Conservation (phyloP, 2,888 invertebrate species). For the Lasioglossum malachurum region DNA sequence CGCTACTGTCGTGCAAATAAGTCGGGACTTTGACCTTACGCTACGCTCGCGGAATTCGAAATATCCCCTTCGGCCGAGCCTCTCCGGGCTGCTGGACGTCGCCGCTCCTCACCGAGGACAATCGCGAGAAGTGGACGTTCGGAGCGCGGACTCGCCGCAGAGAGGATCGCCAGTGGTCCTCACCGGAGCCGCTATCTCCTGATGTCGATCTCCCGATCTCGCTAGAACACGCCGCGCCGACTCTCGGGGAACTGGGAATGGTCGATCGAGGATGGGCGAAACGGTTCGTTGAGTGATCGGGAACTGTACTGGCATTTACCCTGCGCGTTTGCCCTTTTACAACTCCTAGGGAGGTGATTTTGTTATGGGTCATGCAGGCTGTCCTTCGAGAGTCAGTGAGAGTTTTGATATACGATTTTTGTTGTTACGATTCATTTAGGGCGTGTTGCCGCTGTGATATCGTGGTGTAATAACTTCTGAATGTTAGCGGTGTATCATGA, state of each 20-base stretch:
- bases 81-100: not conserved
- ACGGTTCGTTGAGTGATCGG: not conserved
- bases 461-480: not conserved
- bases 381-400: too few species aligned
- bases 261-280: not conserved
- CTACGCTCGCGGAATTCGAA: conserved; percentile 66
- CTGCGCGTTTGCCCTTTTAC: not conserved
- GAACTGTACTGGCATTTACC: not conserved
- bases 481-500: not conserved
- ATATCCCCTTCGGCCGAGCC: conserved; percentile 28
- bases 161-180: conserved; percentile 26
- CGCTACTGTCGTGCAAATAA: conserved; percentile 67
- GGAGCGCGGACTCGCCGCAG: not conserved
- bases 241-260: not conserved
- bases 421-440: too few species aligned
- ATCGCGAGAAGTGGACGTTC: conserved; percentile 12
- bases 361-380: too few species aligned
- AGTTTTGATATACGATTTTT: too few species aligned
- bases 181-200: not conserved
- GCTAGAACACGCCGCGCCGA: not conserved
- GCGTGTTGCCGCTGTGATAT: not conserved
- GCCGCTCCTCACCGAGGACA: conserved; percentile 14
- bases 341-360: not conserved
- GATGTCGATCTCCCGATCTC: conserved; percentile 10
- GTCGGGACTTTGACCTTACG: conserved; percentile 49